A percentile compares a stretch with the other conserved stretches of the same genome.
phyloP scores from a whole-genome alignment of 2,797 vertebrate genomes.

The Gadopsis marmoratus region DNA sequence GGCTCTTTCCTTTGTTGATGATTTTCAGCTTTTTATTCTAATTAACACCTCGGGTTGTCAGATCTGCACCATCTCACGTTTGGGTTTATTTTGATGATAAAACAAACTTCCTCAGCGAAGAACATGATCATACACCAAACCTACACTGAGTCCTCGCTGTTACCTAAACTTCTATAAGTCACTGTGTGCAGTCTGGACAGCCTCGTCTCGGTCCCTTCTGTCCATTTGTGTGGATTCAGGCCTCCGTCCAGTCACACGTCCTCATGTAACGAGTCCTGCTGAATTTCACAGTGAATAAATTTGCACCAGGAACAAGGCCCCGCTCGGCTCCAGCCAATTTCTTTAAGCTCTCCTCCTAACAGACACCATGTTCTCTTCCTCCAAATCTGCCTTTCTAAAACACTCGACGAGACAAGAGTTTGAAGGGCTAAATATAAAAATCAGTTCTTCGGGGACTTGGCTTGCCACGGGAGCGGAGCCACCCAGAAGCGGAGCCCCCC shows the following conservation, averaged over 20 bases:
- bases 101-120: conserved; percentile 5
- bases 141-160: not conserved
- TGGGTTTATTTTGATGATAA: not conserved
- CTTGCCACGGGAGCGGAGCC: conserved; percentile 74
- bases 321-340: conserved; percentile 66
- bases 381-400: conserved; percentile 46
- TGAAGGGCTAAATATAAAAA: conserved; percentile 70
- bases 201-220: conserved; percentile 70
- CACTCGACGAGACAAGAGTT: conserved; percentile 48
- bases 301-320: conserved; percentile 75
- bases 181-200: conserved; percentile 58
- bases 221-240: conserved; percentile 66
- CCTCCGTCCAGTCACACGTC: conserved; percentile 79
- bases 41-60: not conserved
- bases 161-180: conserved; percentile 54
- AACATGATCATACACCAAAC: not conserved
- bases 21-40: not conserved
- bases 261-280: conserved; percentile 68
- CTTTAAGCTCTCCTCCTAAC: conserved; percentile 39
- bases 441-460: conserved; percentile 78
- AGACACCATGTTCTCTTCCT: conserved; percentile 54
- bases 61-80: not conserved
- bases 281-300: conserved; percentile 84
- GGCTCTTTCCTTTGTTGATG: not conserved
- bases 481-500: conserved; percentile 82